These are phyloP conservation scores for Stenodema calcarata DNA, from an alignment of 2,888 invertebrate genomes.

Conservation along the genomic window DNA sequence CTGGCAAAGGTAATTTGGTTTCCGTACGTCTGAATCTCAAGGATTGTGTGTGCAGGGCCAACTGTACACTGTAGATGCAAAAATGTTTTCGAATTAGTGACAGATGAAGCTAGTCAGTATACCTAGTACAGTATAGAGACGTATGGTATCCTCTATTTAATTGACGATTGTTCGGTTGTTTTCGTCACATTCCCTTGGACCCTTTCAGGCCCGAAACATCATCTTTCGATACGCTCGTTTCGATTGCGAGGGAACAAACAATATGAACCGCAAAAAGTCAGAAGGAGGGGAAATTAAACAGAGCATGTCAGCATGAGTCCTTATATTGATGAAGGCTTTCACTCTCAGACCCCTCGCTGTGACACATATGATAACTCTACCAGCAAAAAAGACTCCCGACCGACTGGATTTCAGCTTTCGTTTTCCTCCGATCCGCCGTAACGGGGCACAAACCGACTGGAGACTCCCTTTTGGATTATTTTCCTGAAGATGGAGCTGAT, in stretches of 20 bases:
- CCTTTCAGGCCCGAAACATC: not conserved
- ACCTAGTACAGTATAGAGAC: too few relatives aligned
- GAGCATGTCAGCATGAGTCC: not conserved
- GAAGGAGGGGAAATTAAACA: not conserved
- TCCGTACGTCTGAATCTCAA: too few relatives aligned
- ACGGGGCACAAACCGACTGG: not conserved
- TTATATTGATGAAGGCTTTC: not conserved
- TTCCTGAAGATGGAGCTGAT: not conserved
- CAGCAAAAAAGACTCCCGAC: not conserved
- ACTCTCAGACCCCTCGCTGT: not conserved
- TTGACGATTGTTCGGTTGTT: not conserved
- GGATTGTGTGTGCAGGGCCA: too few relatives aligned
- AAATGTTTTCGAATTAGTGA: too few relatives aligned
- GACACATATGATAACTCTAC: not conserved
- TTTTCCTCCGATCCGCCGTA: not conserved
- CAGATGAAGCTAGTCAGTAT: too few relatives aligned
- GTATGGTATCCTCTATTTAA: too few relatives aligned
- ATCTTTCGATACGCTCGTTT: not conserved
- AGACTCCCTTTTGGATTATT: not conserved
- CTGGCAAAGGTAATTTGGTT: too few relatives aligned
- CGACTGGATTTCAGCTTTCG: not conserved
- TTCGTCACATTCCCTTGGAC: not conserved
- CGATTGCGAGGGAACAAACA: not conserved
- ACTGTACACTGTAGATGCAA: too few relatives aligned
- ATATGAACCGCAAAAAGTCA: not conserved